These are phyloP conservation scores for Drosophila pandora DNA, from an alignment of 1,140 invertebrate species.

Conservation along the genomic window DNA sequence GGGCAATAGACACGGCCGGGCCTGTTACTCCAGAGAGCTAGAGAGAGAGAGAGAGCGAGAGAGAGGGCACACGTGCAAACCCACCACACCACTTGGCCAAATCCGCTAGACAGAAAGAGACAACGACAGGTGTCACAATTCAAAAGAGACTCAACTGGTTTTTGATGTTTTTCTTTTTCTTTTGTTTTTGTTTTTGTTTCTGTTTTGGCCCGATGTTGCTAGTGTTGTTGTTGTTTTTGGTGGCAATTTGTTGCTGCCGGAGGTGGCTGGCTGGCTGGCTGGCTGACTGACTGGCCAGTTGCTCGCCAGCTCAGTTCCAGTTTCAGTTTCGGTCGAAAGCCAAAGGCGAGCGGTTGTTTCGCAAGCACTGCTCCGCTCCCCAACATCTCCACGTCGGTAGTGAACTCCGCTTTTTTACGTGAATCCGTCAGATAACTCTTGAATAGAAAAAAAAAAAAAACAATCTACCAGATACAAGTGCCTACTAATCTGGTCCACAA, in stretches of 20 bases:
- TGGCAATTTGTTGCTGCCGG: conserved; percentile 6
- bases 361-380: conserved; percentile 22
- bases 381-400: not conserved
- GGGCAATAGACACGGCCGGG: conserved; percentile 61
- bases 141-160: conserved; percentile 51
- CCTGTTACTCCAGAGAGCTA: conserved; percentile 2
- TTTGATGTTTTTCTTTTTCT: conserved; percentile 1
- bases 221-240: conserved; percentile 1
- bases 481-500: not conserved
- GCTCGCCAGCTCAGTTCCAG: not conserved
- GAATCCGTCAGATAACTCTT: not conserved
- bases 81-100: conserved; percentile 49
- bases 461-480: too few species aligned
- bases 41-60: conserved; percentile 1
- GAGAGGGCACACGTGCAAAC: conserved; percentile 38
- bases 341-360: conserved; percentile 78
- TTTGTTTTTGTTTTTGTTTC: not conserved
- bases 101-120: conserved; percentile 57
- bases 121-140: conserved; percentile 56
- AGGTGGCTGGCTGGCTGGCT: too few species aligned
- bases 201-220: conserved; percentile 13
- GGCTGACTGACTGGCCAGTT: not conserved
- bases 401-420: not conserved
- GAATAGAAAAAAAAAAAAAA: too few species aligned
- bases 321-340: conserved; percentile 77